phyloP scores from a whole-genome alignment of 2,888 invertebrate genomes.

The Noctua fimbriata region DNA sequence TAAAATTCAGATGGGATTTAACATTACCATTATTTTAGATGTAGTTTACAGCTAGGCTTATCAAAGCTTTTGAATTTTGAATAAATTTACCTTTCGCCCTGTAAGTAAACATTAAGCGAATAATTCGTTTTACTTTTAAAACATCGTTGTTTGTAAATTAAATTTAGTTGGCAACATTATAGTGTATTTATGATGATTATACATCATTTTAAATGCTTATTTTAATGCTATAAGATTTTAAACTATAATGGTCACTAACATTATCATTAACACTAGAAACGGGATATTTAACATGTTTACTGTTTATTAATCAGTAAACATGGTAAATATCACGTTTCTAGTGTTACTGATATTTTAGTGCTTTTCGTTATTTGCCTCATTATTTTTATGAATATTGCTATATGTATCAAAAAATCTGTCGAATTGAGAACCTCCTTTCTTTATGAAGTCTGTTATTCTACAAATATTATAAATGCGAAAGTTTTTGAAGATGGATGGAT shows the following conservation, averaged over 20 bases:
- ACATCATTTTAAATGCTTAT: background rate
- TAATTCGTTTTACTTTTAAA: conserved; percentile 13
- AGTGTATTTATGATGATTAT: background rate
- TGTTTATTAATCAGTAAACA: too few relatives aligned
- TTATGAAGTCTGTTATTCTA: background rate
- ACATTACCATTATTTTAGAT: conserved; percentile 18
- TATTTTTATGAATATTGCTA: background rate
- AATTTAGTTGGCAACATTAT: conserved; percentile 11
- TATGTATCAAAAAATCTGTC: background rate
- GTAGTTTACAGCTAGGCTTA: conserved; percentile 34
- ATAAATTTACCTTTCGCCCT: conserved; percentile 25
- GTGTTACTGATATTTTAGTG: too few relatives aligned
- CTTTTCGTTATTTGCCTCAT: background rate
- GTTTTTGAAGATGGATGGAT: too few relatives aligned
- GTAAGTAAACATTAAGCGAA: conserved; percentile 14
- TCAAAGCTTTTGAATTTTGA: conserved; percentile 11
- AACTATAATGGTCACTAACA: too few relatives aligned
- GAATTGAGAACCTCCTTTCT: background rate
- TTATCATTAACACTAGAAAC: too few relatives aligned
- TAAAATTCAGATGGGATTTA: conserved; percentile 30
- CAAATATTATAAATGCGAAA: too few relatives aligned
- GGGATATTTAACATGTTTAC: too few relatives aligned
- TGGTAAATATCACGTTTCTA: too few relatives aligned
- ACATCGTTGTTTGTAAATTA: conserved; percentile 1
- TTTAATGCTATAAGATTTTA: too few relatives aligned